Evolutionary conservation across 2,888 invertebrate genomes (phyloP).

Genomic region (Drosophila formosana): DNA sequence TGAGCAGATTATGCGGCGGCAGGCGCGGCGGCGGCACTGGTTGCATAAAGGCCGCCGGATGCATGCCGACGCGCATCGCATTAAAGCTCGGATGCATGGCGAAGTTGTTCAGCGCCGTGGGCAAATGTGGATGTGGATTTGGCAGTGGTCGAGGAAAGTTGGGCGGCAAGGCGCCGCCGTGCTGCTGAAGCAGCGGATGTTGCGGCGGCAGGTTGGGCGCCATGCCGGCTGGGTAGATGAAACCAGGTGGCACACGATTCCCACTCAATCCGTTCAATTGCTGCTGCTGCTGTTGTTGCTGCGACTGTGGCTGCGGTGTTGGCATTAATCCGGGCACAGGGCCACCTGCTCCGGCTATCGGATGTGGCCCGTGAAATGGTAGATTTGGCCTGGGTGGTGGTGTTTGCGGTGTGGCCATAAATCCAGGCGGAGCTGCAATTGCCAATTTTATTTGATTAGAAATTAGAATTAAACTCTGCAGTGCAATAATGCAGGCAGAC

Average conservation of each 20-base stretch:
- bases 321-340: constrained; percentile 60
- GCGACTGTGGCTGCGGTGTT: constrained; percentile 61
- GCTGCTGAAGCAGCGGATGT: constrained; percentile 77
- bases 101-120: constrained; percentile 85
- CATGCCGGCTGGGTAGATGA: constrained; percentile 77
- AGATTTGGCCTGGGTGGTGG: constrained; percentile 70
- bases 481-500: too few species aligned
- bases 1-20: constrained; percentile 78
- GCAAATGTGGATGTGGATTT: constrained; percentile 82
- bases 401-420: constrained; percentile 64
- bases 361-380: constrained; percentile 69
- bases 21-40: constrained; percentile 83
- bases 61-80: constrained; percentile 83
- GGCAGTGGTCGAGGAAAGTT: constrained; percentile 82
- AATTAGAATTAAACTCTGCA: background rate
- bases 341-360: constrained; percentile 20
- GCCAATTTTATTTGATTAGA: too few species aligned
- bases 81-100: constrained; percentile 85
- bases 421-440: constrained; percentile 76
- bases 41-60: constrained; percentile 73
- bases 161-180: constrained; percentile 58
- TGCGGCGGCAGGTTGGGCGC: constrained; percentile 77
- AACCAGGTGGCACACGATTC: constrained; percentile 83
- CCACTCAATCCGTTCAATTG: constrained; percentile 61
- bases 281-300: constrained; percentile 25